phyloP scores from a whole-genome alignment of 2,888 invertebrate genomes.

The Trypoxylon attenuatum region DNA sequence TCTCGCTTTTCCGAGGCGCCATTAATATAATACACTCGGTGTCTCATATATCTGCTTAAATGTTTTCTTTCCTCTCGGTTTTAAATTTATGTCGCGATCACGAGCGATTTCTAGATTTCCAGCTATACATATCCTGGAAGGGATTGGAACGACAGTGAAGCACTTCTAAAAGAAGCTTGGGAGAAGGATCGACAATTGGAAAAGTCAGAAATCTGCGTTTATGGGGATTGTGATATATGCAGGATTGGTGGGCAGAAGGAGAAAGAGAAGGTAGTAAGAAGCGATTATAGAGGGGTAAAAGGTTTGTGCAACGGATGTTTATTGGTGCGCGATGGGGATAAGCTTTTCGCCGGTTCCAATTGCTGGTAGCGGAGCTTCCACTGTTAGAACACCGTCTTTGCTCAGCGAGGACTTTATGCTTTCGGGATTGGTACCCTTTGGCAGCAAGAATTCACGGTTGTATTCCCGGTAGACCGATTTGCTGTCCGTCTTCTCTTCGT shows the following conservation, averaged over 20 bases:
- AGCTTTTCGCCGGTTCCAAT: constrained; percentile 86
- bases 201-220: no score
- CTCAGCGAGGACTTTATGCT: constrained; percentile 96
- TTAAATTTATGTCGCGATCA: no score
- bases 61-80: no score
- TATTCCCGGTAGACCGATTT: constrained; percentile 98
- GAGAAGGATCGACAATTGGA: no score
- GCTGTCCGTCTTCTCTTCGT: constrained; percentile 97
- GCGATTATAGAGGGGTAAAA: constrained; percentile 22
- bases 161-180: no score
- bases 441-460: constrained; percentile 97
- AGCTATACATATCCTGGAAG: no score
- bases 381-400: constrained; percentile 96
- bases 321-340: constrained; percentile 87
- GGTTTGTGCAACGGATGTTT: constrained; percentile 50
- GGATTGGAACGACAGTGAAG: no score
- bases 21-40: no score
- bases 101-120: no score
- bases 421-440: constrained; percentile 97
- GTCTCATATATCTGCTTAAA: no score
- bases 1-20: no score
- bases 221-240: constrained; percentile 38
- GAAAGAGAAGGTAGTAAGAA: constrained; percentile 14
- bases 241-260: constrained; percentile 19
- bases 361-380: constrained; percentile 96